These are phyloP conservation scores for Aix galericulata DNA, from an alignment of 2,113 vertebrate genomes.

Conservation along the genomic window DNA sequence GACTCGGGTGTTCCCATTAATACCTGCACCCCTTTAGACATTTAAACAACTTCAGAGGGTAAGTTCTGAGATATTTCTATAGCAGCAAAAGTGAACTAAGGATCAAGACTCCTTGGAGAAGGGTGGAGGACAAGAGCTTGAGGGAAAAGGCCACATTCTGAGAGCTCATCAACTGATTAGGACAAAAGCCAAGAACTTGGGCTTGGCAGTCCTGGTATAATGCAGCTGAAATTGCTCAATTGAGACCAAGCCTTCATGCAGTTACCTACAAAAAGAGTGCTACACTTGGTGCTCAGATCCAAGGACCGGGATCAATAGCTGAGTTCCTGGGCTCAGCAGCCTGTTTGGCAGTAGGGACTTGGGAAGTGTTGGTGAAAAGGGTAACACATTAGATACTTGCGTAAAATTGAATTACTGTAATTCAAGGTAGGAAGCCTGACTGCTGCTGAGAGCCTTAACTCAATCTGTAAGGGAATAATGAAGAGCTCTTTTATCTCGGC, in stretches of 20 bases:
- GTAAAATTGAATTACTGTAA: slow-evolving; percentile 49
- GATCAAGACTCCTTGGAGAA: not conserved
- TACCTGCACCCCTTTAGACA: not conserved
- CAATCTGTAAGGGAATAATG: slow-evolving; percentile 37
- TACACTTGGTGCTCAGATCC: not conserved
- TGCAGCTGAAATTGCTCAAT: not conserved
- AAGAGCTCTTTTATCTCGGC: slow-evolving; percentile 43
- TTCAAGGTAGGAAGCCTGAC: slow-evolving; percentile 13
- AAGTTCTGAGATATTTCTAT: not conserved
- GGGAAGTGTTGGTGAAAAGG: not conserved
- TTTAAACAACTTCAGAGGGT: not conserved
- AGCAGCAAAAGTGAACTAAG: not conserved
- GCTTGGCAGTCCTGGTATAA: not conserved
- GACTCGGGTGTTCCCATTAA: not conserved
- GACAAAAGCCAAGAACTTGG: slow-evolving; percentile 27
- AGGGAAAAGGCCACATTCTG: not conserved
- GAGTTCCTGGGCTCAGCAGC: not conserved
- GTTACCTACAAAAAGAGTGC: not conserved
- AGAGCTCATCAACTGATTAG: slow-evolving; percentile 28
- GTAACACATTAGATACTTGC: not conserved
- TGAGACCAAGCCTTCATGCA: not conserved
- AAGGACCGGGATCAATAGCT: not conserved
- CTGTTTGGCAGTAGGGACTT: not conserved
- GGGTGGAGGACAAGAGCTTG: slow-evolving; percentile 18
- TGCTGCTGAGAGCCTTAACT: slow-evolving; percentile 28